Evolutionary conservation across 2,797 vertebrate genomes (phyloP), one percentile per base, ranked within the genome.

Genomic region (Trichosurus vulpecula): DNA sequence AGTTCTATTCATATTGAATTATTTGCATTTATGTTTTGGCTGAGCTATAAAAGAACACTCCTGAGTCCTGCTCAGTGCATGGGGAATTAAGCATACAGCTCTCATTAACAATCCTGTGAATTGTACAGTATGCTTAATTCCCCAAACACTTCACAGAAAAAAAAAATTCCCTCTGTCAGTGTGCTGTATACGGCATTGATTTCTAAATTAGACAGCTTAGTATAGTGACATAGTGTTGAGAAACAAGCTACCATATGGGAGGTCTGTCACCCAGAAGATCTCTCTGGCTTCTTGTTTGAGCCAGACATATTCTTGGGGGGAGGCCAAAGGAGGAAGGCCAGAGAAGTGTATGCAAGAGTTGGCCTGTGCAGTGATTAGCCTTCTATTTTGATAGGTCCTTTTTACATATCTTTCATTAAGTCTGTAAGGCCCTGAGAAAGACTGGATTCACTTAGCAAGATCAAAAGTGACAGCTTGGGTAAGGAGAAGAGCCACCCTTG

Each of bases 11-110:
- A 94, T 90, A 16, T 91, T 92, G 56, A 51, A 95, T 93, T 95
- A 95, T 95, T 96, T 96, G 92, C 81, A 91, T 91, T 95, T 95
- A 55, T 94, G 51, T 91, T 96, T 97, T 95, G 91, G 92, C 61
- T 0, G 91, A 93, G 90, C 95, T 97, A 94, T 95, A 95, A 97
- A 96, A 52, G 90, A 96, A 95, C 93, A 51, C 96, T 57, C 93
- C 1, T 0, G 87, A 93, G 94, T 95, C 92, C 92, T 87, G 53
- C 94, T 96, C 61, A 9, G 92, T 93, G 96, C 54, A 0, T 13
- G 51, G 96, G 97, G 97, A 97, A 92, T 94, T 96, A 91, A 95
- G 93, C 90, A 16, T 8, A 90, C 54, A 96, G 89, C 61, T 94
- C 94, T 97, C 93, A 66, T 93, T 89, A 97, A 95, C 92, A 96